Base-by-base conservation (phyloP, 37 sponge, comb jelly and placozoan genomes). In the Geodia barretti region DNA sequence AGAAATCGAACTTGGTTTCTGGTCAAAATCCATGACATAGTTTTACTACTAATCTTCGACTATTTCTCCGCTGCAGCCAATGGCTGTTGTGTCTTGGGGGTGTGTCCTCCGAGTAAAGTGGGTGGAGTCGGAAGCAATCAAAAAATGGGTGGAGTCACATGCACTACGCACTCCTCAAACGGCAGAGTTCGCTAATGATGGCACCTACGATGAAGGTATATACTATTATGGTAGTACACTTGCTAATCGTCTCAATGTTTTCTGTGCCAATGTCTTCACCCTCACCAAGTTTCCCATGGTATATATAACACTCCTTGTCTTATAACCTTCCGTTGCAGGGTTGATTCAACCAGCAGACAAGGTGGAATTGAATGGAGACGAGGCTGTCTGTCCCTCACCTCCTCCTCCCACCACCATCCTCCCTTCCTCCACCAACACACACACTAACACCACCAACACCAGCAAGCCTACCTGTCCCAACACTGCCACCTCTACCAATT, bases 21-120 rank as follows among this genome's bases (percentile, higher is more conserved):
- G n/a, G n/a, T 8, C 39, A 3, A 67, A 60, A 39, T 81, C 3
- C 37, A 2, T 0, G n/a, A n/a, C 7, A 65, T 14, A 11, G 21
- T 35, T 26, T 2, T 26, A 69, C 36, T 23, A 69, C 70, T 35
- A 30, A 28, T 34, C 32, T 21, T 20, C 20, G 60, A 20, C 20
- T 21, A 20, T 59, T 14, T 59, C 20, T 59, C 14, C 20, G 60
- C 7, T 39, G 25, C 36, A 90, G 91, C 95, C 91, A 4, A 41
- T 90, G 38, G 95, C 95, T 3, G 14, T 90, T n/a, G 91, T 94
- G n/a, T 47, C 85, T 0, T 87, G 87, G 88, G 81, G 82, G 24
- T 94, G 91, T 80, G 82, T 90, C 7, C 87, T 80, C 54, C 33
- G 61, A 9, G 87, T 94, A 88, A 39, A 42, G 2, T 84, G 86